Evolutionary conservation across 2,888 invertebrate species (phyloP), one percentile per base, ranked within the genome.

Genomic region (Drosophila cognata): DNA sequence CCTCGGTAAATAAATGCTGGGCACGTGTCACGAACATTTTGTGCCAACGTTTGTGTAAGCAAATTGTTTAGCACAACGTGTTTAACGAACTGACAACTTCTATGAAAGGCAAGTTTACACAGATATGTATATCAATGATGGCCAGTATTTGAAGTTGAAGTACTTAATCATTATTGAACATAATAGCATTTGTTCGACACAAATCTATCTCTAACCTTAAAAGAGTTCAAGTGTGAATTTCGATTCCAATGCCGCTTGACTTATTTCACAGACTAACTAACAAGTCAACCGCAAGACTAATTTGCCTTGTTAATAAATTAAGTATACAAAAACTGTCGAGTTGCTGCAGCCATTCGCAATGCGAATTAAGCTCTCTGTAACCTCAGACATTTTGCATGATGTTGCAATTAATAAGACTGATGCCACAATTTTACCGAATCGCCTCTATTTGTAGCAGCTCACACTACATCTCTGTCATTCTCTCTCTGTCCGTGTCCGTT

Each of bases 401-500:
- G 38, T 41, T 71, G 64, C 61, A 78, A 72, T 78, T 82, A 66
- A 62, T 25, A 41, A 57, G 52, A 46, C 51, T 52, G 52, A 84
- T 68, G 52, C 71, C 76, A 31, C 71, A 82, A 68, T 51, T 33
- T 31, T 60, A 71, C 66, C 62, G 50, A 52, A 66, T 55, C 41
- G 46, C 18, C 4, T 18, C 55, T 46, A 64, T 64, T 61, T 48
- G 41, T n/a, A 0, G 31, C 31, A 31, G 31, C 31, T 31, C 8
- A 31, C 31, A 31, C 2, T 31, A 31, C 0, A 33, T 35, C 38
- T 38, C 18, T 38, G 0, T 18, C 18, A 18, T 1, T 7, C 36
- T 18, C 7, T 16, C 7, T 7, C 36, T 7, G 16, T 36, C 6
- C 21, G 21, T 21, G 21, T 46, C 48, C 16, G 18, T 52, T 28